These are phyloP conservation scores for Echinarachnius parma DNA, from an alignment of 53 echinoderm and acorn worm genomes.

Conservation along the genomic window DNA sequence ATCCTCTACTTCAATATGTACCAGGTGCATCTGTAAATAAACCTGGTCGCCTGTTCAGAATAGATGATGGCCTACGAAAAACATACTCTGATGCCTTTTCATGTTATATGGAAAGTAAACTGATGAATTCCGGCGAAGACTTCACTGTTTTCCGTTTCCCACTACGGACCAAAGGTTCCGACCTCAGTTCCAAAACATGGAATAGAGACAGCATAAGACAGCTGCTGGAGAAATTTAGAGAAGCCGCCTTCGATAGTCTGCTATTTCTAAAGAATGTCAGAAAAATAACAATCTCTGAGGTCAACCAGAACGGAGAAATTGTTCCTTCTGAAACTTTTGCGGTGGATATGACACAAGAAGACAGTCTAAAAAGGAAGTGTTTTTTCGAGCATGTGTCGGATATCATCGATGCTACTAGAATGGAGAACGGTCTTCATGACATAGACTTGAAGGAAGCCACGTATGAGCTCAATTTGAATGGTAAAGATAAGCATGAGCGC, in stretches of 20 bases:
- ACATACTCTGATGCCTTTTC: constrained; percentile 56
- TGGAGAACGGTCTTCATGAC: not conserved
- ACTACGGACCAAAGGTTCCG: constrained; percentile 48
- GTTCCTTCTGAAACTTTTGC: constrained; percentile 22
- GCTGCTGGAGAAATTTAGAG: constrained; percentile 25
- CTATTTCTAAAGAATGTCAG: constrained; percentile 77
- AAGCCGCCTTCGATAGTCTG: constrained; percentile 56
- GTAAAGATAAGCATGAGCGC: constrained; percentile 17
- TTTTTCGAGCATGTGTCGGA: not conserved
- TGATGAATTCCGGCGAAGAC: constrained; percentile 17
- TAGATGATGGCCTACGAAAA: constrained; percentile 12
- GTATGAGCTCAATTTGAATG: constrained; percentile 17
- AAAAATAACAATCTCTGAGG: constrained; percentile 65
- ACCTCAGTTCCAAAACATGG: constrained; percentile 39
- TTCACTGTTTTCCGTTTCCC: constrained; percentile 87
- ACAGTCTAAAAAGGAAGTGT: not conserved
- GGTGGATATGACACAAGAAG: constrained; percentile 24
- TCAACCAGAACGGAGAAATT: constrained; percentile 20
- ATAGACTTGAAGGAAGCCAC: not conserved
- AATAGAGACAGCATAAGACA: not conserved
- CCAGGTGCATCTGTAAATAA: constrained; percentile 36
- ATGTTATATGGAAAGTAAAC: constrained; percentile 55
- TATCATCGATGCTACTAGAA: not conserved
- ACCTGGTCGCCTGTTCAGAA: constrained; percentile 56
- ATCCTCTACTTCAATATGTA: constrained; percentile 66